Conservation (phyloP, 2,113 vertebrate genomes). For the Erythrocebus patas region DNA sequence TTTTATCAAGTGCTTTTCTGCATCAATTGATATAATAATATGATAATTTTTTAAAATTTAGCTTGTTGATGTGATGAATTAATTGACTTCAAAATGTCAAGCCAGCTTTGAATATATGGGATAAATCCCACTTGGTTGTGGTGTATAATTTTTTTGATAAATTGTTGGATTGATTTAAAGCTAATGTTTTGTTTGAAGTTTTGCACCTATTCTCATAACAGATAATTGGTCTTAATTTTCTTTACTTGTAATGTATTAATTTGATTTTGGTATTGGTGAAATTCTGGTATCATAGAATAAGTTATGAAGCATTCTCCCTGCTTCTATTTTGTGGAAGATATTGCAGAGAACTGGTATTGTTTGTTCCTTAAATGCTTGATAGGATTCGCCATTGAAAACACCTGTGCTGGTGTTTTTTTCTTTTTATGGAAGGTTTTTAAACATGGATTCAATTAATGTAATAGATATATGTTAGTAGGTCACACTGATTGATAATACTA, state of each 20-base stretch:
- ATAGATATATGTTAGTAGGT: background rate
- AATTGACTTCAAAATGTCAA: background rate
- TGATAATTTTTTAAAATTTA: background rate
- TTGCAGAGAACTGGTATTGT: background rate
- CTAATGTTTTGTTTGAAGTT: background rate
- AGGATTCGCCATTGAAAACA: background rate
- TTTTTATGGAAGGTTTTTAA: no score
- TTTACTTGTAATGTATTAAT: background rate
- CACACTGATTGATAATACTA: background rate
- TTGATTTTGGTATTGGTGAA: background rate
- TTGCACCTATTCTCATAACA: background rate
- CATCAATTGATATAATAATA: background rate
- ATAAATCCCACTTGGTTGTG: background rate
- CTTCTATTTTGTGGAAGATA: background rate
- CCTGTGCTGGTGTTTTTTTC: background rate
- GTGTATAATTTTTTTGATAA: background rate
- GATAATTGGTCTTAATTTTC: background rate
- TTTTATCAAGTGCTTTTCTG: background rate
- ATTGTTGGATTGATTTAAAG: background rate
- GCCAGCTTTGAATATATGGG: background rate
- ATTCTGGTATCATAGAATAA: background rate
- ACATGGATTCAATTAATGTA: no score
- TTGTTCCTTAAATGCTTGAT: background rate
- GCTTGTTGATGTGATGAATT: background rate
- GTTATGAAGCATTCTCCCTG: background rate